Conservation (phyloP, 2,888 invertebrate genomes). For the Baccha elongata region DNA sequence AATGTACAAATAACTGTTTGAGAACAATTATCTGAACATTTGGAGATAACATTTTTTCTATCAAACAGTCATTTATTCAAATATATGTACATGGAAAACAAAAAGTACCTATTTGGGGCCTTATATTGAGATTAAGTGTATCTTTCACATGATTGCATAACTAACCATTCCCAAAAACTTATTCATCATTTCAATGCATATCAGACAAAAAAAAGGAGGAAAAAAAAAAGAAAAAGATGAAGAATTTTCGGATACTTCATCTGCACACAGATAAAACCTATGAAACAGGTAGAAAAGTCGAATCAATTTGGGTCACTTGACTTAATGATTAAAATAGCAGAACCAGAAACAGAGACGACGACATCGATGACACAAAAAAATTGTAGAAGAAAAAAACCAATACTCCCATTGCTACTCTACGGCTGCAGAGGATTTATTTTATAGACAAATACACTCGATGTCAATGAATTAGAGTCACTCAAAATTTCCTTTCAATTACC, state of each 20-base stretch:
- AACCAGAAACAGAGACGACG: constrained; percentile 63
- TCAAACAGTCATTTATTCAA: constrained; percentile 35
- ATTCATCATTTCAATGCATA: constrained; percentile 26
- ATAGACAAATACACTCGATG: constrained; percentile 1
- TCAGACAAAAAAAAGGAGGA: constrained; percentile 17
- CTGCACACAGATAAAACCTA: constrained; percentile 25
- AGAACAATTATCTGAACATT: constrained; percentile 62
- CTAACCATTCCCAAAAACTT: constrained; percentile 13
- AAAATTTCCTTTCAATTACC: too few relatives aligned
- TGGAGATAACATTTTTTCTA: constrained; percentile 52
- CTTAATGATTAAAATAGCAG: constrained; percentile 74
- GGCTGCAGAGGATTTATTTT: constrained; percentile 9
- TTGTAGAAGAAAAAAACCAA: constrained; percentile 19
- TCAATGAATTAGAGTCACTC: not conserved
- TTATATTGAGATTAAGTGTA: constrained; percentile 1
- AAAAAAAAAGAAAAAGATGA: constrained; percentile 2
- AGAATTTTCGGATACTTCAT: constrained; percentile 28
- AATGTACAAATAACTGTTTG: constrained; percentile 52
- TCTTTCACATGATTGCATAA: constrained; percentile 50
- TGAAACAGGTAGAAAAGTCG: constrained; percentile 55
- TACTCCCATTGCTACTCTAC: constrained; percentile 11
- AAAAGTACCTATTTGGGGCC: constrained; percentile 8
- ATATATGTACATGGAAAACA: not conserved
- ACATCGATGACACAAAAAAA: constrained; percentile 25
- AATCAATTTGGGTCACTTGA: constrained; percentile 73